Evolutionary conservation across 2,113 vertebrate genomes (phyloP), one percentile per base, ranked within the genome.

Genomic region (Forbesichthys papilliferus): DNA sequence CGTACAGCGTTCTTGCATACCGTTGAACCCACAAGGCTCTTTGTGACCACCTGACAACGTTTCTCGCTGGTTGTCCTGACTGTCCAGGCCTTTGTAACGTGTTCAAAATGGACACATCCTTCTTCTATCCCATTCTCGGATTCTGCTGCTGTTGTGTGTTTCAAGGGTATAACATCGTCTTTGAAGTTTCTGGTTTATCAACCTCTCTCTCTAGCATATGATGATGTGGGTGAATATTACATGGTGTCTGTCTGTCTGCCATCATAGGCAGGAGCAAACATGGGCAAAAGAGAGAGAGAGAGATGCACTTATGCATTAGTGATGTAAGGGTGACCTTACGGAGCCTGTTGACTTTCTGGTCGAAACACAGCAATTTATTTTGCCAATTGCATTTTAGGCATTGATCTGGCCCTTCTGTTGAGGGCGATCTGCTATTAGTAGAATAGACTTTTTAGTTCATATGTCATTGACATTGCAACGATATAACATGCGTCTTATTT

Each of bases 81-180:
- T 66, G 0, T 69, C 42, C 56, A 67, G 55, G 62, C 12, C 20
- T 20, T 20, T 20, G 20, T 65, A 20, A 56, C 57, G 34, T 14
- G 18, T 61, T 66, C 55, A 61, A 70, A 62, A 52, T 65, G 75
- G 27, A 79, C 63, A 67, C 64, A 71, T 79, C 66, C 59, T 66
- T 84, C 78, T 75, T 77, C 36, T 61, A 27, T 27, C 27, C 27
- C 27, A 27, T 27, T 27, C 27, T 27, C 65, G 69, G 69, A 42
- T 58, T 58, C 73, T 48, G 16, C 74, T 49, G 62, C 12, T 71
- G 61, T 51, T 42, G 12, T 13, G 27, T 8, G 5, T 66, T 75
- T 75, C 60, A 66, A 73, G 48, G 66, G 54, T 52, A 16, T 12
- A 51, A 60, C 70, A 60, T 80, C 48, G 59, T 75, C 67, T 79